These are phyloP conservation scores for Pristionchus entomophagus DNA, from an alignment of 2,888 invertebrate species.

Conservation along the genomic window DNA sequence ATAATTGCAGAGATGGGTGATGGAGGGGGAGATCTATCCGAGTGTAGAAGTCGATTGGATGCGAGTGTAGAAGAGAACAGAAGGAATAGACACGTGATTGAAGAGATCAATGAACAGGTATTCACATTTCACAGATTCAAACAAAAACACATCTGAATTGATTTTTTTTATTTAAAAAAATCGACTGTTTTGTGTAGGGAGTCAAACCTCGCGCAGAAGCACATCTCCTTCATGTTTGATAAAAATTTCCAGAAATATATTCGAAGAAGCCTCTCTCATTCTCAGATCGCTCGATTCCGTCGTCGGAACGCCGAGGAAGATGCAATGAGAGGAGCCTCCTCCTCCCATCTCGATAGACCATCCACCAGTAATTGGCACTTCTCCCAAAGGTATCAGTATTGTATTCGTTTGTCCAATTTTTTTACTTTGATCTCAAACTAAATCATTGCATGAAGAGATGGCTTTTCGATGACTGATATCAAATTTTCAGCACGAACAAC, in stretches of 20 bases:
- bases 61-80: slow-evolving; percentile 45
- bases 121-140: no score
- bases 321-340: slow-evolving; percentile 6
- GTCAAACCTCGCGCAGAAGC: background rate
- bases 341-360: slow-evolving; percentile 9
- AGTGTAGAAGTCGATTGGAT: slow-evolving; percentile 38
- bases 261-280: background rate
- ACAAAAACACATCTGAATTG: no score
- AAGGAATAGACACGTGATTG: slow-evolving; percentile 44
- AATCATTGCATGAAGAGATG: no score
- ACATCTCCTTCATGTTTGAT: no score
- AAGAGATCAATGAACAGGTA: slow-evolving; percentile 44
- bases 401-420: no score
- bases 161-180: background rate
- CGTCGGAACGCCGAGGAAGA: slow-evolving; percentile 42
- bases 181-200: background rate
- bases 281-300: slow-evolving; percentile 39
- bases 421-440: no score
- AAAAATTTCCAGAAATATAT: no score
- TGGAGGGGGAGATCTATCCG: slow-evolving; percentile 8
- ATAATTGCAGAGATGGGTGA: background rate
- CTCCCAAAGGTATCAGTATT: background rate
- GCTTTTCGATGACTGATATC: no score
- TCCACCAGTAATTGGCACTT: slow-evolving; percentile 41
- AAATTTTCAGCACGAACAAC: slow-evolving; percentile 32